Percentiles rank a stretch among this genome's conserved stretches.
These are phyloP conservation scores for Zeuzera pyrina DNA, from an alignment of 2,888 invertebrate species.

Conservation along the genomic window DNA sequence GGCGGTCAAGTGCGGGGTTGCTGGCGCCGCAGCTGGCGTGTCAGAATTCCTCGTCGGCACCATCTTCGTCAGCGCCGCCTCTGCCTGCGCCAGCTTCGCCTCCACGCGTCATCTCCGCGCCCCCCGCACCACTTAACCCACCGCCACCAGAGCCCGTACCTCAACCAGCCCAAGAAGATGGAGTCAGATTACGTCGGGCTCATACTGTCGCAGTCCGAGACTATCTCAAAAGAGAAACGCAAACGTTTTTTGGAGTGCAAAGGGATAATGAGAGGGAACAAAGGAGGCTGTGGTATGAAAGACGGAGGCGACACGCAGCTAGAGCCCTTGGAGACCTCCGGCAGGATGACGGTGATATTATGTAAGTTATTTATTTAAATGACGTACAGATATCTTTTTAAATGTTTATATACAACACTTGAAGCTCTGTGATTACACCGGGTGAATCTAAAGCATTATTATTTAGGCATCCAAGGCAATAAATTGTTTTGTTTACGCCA, in stretches of 20 bases:
- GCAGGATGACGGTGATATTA: constrained; percentile 72
- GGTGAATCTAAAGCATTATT: too few species aligned
- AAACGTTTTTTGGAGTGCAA: constrained; percentile 89
- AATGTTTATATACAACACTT: too few species aligned
- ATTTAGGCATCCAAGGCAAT: too few species aligned
- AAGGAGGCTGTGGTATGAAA: constrained; percentile 84
- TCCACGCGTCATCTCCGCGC: constrained; percentile 39
- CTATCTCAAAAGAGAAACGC: constrained; percentile 85
- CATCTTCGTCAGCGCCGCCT: constrained; percentile 46
- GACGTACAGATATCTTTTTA: too few species aligned
- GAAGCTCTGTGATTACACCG: too few species aligned
- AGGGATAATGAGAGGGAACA: constrained; percentile 83
- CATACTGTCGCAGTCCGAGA: constrained; percentile 66
- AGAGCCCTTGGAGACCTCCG: constrained; percentile 77
- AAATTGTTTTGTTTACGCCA: too few species aligned
- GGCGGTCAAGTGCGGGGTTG: constrained; percentile 61
- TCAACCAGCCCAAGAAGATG: constrained; percentile 56
- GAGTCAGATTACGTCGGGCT: constrained; percentile 55
- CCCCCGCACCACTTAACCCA: constrained; percentile 30
- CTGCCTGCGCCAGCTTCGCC: constrained; percentile 35
- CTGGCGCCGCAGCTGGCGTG: constrained; percentile 60
- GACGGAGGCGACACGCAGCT: constrained; percentile 83
- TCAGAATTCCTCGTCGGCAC: constrained; percentile 45
- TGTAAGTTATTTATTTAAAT: constrained; percentile 30
- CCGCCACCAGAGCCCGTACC: constrained; percentile 43